Conservation (phyloP, 2,113 vertebrate species). For the Sialia sialis region DNA sequence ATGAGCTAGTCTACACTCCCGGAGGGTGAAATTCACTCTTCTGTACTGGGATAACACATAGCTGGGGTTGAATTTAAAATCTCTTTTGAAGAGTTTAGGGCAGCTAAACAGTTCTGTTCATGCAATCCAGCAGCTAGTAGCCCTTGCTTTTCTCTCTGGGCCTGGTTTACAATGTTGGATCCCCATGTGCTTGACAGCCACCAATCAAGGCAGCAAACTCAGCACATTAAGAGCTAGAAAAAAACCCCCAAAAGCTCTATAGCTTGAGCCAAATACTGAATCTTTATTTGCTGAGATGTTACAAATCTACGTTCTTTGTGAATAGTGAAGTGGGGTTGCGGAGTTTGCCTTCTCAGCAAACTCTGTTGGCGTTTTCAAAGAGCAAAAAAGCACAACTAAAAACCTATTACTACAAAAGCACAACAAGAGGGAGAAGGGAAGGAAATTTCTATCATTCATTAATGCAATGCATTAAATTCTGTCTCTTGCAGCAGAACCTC, state of each 20-base stretch:
- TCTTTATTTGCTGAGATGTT: not conserved
- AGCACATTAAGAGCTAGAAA: not conserved
- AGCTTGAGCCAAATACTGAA: not conserved
- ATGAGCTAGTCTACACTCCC: not conserved
- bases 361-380: not conserved
- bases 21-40: constrained; percentile 40
- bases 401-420: not conserved
- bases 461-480: not conserved
- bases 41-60: not conserved
- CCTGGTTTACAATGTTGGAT: not conserved
- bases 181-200: not conserved
- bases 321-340: not conserved
- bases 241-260: not conserved
- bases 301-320: not conserved
- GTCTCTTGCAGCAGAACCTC: not conserved
- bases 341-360: not conserved
- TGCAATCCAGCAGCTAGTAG: not conserved
- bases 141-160: not conserved
- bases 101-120: not conserved
- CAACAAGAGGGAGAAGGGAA: not conserved
- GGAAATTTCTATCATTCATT: not conserved
- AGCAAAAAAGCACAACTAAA: not conserved
- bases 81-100: not conserved
- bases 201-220: not conserved
- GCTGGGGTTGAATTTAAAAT: not conserved